These are phyloP conservation scores for Chrysogorgia sp. DNA, from an alignment of 92 coral and sea anemone genomes.

Conservation along the genomic window DNA sequence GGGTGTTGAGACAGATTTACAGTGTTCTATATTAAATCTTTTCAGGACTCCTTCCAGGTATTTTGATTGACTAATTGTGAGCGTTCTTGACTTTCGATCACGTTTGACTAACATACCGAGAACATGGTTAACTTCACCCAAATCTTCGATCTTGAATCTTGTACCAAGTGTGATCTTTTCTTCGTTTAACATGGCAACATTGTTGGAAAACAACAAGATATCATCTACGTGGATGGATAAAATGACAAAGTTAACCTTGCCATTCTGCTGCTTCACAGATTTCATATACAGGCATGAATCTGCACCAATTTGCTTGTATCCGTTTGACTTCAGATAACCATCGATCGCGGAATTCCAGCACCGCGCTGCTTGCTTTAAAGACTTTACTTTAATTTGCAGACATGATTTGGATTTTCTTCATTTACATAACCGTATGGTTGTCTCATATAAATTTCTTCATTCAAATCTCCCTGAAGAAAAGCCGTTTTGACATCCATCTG, in stretches of 20 bases:
- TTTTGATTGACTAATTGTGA: too few species aligned
- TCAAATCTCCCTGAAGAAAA: background rate
- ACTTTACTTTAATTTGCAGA: slow-evolving; percentile 15
- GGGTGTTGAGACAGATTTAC: slow-evolving; percentile 49
- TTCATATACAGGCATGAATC: too few species aligned
- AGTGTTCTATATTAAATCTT: too few species aligned
- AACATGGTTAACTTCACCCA: slow-evolving; percentile 47
- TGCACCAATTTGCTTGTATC: slow-evolving; percentile 33
- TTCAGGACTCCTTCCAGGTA: too few species aligned
- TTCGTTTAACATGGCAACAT: slow-evolving; percentile 36
- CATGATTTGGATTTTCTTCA: too few species aligned
- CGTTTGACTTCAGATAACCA: slow-evolving; percentile 12
- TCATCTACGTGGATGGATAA: too few species aligned
- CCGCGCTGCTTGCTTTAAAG: slow-evolving; percentile 18
- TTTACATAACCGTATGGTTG: slow-evolving; percentile 20
- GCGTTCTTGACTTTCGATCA: too few species aligned
- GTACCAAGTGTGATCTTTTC: slow-evolving; percentile 31
- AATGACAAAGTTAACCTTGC: too few species aligned
- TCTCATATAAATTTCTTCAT: slow-evolving; percentile 28
- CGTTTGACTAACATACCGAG: too few species aligned
- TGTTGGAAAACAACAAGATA: too few species aligned
- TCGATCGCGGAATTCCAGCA: slow-evolving; percentile 28
- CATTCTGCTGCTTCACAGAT: slow-evolving; percentile 23
- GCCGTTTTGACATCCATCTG: too few species aligned
- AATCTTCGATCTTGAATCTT: slow-evolving; percentile 40